Percentiles rank a stretch among this genome's conserved stretches.
Evolutionary conservation across 2,888 invertebrate genomes (phyloP).

Genomic region (Leptopilina drosophilae): DNA sequence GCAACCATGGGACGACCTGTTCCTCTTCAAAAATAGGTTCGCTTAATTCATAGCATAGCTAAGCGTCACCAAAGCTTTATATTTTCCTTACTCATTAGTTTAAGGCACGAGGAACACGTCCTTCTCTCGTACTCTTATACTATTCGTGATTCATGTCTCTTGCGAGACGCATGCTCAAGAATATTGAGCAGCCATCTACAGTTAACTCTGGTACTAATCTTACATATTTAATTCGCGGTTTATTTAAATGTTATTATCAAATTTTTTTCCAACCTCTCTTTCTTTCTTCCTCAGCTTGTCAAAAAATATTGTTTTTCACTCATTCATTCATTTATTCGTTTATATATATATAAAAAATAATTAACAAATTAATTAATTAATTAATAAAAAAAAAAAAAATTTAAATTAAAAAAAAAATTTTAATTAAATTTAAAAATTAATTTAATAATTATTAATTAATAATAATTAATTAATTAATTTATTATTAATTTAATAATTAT

Average conservation of each 20-base stretch:
- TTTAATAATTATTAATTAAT: too few species aligned
- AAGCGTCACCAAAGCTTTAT: conserved; percentile 94
- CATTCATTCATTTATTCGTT: too few species aligned
- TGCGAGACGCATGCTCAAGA: conserved; percentile 41
- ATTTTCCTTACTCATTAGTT: conserved; percentile 99
- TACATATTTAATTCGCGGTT: not conserved
- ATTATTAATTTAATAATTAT: too few species aligned
- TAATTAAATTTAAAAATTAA: too few species aligned
- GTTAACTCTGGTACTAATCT: not conserved
- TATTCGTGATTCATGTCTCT: not conserved
- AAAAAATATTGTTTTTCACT: too few species aligned
- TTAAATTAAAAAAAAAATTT: too few species aligned
- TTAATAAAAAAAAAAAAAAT: too few species aligned
- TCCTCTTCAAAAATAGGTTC: conserved; percentile 87
- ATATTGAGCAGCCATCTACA: conserved; percentile 21
- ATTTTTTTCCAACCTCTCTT: not conserved
- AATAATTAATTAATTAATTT: too few species aligned
- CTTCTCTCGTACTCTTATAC: conserved; percentile 41
- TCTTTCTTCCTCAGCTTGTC: too few species aligned
- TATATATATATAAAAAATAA: too few species aligned
- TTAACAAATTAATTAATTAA: too few species aligned
- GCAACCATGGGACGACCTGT: conserved; percentile 90
- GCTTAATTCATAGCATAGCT: conserved; percentile 84
- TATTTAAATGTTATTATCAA: not conserved
- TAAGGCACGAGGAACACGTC: conserved; percentile 84